Evolutionary conservation across 2,113 vertebrate species (phyloP), one percentile per base, ranked within the genome.

Genomic region (Artemisiospiza belli): DNA sequence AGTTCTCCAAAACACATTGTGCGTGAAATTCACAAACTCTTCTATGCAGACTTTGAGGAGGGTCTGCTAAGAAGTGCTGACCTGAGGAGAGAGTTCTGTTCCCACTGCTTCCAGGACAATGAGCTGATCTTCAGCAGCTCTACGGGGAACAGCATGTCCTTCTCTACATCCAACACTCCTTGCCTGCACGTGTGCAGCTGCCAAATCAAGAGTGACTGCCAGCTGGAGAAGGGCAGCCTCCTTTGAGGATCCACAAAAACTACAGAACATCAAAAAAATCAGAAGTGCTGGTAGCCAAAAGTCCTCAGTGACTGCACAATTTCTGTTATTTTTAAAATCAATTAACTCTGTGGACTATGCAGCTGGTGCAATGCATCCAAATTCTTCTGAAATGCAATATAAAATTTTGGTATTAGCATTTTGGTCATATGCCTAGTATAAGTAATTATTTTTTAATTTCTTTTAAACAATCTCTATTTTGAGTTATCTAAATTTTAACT

Each of bases 191-290:
- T 23, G 17, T 54, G 58, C 67, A 69, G 70, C 79, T 95, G 83
- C 67, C 96, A 94, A 80, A 86, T 67, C 51, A 44, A 31, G 72
- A 72, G 52, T 82, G 61, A 31, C 54, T 90, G 92, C 78, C 94
- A 90, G 55, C 66, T 95, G 90, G 67, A 93, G 63, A 76, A 80
- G 52, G 68, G 33, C 49, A 74, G 16, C 30, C 21, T 88, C 46
- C 72, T 67, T 39, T 68, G 62, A 28, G 46, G 83, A 59, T 57
- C 49, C 28, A n/a, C 55, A 64, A 39, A 91, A 83, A 54, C 61
- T 89, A 39, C 57, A 68, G 43, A 83, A 70, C 64, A 51, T 80
- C 47, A 51, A 43, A 77, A 87, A 74, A 52, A 61, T 79, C 43
- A 61, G 66, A 68, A 85, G n/a, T 59, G 35, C 16, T 46, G 25